phyloP scores from a whole-genome alignment of 2,888 invertebrate species.

The Cotesia congregata region DNA sequence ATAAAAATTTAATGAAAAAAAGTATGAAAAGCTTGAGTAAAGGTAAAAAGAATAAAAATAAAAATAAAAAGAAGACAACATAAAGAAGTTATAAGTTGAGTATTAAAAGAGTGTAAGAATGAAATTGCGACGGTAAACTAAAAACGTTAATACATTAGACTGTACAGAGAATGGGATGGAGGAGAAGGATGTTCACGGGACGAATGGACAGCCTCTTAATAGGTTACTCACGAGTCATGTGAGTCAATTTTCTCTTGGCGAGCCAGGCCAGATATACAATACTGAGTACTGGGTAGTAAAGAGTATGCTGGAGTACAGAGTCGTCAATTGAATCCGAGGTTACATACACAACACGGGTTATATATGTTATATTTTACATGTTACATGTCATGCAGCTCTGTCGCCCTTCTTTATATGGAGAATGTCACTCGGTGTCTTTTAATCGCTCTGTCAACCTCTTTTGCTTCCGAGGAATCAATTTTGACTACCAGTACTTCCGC shows the following conservation, averaged over 20 bases:
- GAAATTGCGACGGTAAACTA: constrained; percentile 17
- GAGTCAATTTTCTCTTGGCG: constrained; percentile 49
- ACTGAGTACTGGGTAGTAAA: too few relatives aligned
- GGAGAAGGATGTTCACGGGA: constrained; percentile 37
- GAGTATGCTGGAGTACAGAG: too few relatives aligned
- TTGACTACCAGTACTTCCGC: not conserved
- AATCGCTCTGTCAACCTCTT: not conserved
- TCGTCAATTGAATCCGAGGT: constrained; percentile 50
- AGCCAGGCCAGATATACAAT: constrained; percentile 43
- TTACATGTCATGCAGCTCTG: not conserved
- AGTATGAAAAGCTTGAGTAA: not conserved
- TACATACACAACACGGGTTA: constrained; percentile 21
- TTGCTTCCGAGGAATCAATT: not conserved
- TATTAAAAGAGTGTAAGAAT: constrained; percentile 7
- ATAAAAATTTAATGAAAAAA: not conserved
- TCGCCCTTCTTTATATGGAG: not conserved
- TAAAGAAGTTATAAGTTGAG: not conserved
- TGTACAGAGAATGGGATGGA: not conserved
- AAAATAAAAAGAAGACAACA: not conserved
- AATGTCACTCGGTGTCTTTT: not conserved
- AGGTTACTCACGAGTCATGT: constrained; percentile 51
- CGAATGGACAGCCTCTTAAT: constrained; percentile 40
- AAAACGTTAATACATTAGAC: constrained; percentile 14
- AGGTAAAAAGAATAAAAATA: too few relatives aligned
- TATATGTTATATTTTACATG: not conserved